phyloP scores from a whole-genome alignment of 2,113 vertebrate species.

The Morone saxatilis region DNA sequence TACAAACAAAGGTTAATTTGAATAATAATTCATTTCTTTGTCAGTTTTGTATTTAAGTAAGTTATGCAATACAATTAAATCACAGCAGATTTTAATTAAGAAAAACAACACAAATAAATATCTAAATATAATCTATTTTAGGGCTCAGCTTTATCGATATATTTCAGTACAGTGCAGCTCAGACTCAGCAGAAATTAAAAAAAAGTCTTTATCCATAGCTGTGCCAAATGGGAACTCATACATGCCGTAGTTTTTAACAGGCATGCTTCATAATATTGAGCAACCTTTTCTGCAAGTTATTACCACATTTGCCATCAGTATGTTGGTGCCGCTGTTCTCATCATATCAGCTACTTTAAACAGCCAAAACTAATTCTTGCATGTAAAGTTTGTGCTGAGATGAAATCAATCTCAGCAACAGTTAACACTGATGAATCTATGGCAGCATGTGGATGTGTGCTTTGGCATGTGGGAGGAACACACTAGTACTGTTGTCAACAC shows the following conservation, averaged over 20 bases:
- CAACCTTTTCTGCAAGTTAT: conserved; percentile 33
- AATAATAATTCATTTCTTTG: neutral
- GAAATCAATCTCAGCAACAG: conserved; percentile 1
- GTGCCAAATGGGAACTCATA: conserved; percentile 28
- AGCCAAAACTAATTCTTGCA: conserved; percentile 2
- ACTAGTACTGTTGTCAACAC: conserved; percentile 7
- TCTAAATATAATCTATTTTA: neutral
- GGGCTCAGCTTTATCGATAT: neutral
- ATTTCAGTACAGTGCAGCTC: neutral
- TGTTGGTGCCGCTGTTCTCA: conserved; percentile 14
- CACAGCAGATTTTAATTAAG: conserved; percentile 1
- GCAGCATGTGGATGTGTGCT: conserved; percentile 13
- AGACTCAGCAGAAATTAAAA: neutral
- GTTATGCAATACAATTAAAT: conserved; percentile 1
- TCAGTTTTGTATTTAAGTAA: neutral
- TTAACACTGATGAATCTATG: neutral
- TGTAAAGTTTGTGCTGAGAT: conserved; percentile 18
- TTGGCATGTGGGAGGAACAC: neutral
- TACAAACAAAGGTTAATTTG: conserved; percentile 23
- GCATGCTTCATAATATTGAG: conserved; percentile 2
- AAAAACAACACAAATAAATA: neutral
- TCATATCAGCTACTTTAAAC: conserved; percentile 15
- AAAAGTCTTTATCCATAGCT: neutral
- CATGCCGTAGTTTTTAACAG: conserved; percentile 25
- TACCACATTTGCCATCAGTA: neutral